Percentiles rank a stretch among this genome's conserved stretches.
phyloP scores from a whole-genome alignment of 2,888 invertebrate genomes.

The Tetanocera ferruginea region DNA sequence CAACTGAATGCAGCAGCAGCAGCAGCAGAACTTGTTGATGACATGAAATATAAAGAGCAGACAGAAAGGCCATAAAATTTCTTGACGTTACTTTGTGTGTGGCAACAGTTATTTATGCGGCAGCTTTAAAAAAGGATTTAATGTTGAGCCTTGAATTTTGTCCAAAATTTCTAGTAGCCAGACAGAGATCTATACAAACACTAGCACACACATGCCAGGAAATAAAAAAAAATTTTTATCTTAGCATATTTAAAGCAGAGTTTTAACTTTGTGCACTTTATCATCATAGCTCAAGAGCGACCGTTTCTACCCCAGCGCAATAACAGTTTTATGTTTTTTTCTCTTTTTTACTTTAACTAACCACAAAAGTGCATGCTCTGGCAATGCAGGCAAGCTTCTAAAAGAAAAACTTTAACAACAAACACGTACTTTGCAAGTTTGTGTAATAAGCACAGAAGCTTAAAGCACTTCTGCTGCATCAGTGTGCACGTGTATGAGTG shows the following conservation, averaged over 20 bases:
- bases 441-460: conserved; percentile 16
- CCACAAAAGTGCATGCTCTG: neutral
- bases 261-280: neutral
- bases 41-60: no score
- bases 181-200: no score
- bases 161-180: no score
- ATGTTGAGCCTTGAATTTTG: no score
- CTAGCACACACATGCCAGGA: neutral
- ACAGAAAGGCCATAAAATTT: no score
- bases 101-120: neutral
- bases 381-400: neutral
- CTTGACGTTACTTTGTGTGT: neutral
- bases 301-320: neutral
- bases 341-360: neutral
- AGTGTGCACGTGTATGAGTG: neutral
- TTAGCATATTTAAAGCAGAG: neutral
- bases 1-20: no score
- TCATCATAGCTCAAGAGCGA: no score
- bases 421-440: conserved; percentile 2
- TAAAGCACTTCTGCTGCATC: conserved; percentile 24
- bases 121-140: neutral
- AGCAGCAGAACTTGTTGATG: no score
- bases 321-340: neutral
- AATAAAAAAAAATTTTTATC: neutral
- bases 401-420: neutral